Evolutionary conservation across 2,797 vertebrate genomes (phyloP).

Genomic region (Onychomys arenicola): DNA sequence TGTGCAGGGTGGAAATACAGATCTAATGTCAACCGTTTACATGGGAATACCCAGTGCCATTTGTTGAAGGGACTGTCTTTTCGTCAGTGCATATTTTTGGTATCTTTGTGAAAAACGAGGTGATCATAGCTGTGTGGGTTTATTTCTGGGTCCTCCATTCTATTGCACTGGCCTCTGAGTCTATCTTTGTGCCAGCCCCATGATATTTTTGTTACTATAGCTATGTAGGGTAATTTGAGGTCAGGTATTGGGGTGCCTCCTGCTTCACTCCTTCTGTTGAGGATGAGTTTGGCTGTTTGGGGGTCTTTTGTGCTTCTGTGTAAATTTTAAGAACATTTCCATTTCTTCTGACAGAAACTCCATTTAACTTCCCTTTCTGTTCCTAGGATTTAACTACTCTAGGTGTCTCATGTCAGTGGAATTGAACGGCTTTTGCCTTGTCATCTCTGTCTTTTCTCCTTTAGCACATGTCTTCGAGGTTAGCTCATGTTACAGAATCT

Average conservation of each 20-base stretch:
- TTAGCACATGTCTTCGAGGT: not conserved
- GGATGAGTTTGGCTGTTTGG: not conserved
- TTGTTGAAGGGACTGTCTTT: not conserved
- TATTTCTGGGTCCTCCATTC: not conserved
- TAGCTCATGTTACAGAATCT: not conserved
- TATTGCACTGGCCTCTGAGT: not conserved
- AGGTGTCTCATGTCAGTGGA: not conserved
- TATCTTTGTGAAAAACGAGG: not conserved
- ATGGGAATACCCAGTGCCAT: not conserved
- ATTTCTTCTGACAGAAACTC: not conserved
- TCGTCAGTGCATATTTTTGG: not conserved
- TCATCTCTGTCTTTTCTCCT: not conserved
- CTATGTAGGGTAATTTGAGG: not conserved
- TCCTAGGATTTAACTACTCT: rapidly evolving
- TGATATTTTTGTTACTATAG: not conserved
- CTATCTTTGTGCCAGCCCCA: not conserved
- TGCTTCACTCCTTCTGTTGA: not conserved
- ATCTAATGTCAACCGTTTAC: not conserved
- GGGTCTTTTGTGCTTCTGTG: too few species aligned
- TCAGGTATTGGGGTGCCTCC: not conserved
- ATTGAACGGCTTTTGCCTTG: too few species aligned
- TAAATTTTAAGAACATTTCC: not conserved
- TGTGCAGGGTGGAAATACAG: not conserved
- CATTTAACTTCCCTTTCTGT: not conserved
- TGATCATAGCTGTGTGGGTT: not conserved